A percentile compares a stretch with the other conserved stretches of the same genome.
Conservation (phyloP, 1,140 invertebrate genomes). For the Mamestra configurata region DNA sequence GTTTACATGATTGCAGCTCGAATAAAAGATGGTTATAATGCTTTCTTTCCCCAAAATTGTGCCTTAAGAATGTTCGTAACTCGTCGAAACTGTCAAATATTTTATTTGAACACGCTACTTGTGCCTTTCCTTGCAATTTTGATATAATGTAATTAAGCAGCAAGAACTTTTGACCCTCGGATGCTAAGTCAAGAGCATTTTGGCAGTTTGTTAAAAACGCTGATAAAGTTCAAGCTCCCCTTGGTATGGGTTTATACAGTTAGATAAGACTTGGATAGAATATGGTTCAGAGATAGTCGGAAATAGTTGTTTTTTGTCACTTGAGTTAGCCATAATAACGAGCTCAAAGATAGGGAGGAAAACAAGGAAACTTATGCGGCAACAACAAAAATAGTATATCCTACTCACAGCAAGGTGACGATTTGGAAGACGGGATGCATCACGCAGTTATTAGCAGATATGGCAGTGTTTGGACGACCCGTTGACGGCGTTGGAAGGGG, state of each 20-base stretch:
- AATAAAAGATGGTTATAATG: background rate
- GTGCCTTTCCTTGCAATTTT: background rate
- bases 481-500: no score
- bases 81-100: background rate
- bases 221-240: background rate
- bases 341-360: no score
- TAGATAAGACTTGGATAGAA: background rate
- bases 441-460: no score
- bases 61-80: background rate
- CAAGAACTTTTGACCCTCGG: background rate
- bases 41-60: background rate
- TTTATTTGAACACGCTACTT: background rate
- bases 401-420: no score
- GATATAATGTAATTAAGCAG: background rate
- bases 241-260: slow-evolving; percentile 6
- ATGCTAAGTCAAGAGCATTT: background rate
- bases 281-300: background rate
- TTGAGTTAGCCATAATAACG: no score
- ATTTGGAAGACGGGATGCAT: no score
- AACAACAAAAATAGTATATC: no score
- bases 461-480: no score
- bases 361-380: no score
- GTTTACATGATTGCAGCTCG: background rate
- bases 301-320: no score
- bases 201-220: background rate